These are phyloP conservation scores for Drosophila willistoni DNA, from an alignment of 1,140 invertebrate genomes.

Conservation along the genomic window DNA sequence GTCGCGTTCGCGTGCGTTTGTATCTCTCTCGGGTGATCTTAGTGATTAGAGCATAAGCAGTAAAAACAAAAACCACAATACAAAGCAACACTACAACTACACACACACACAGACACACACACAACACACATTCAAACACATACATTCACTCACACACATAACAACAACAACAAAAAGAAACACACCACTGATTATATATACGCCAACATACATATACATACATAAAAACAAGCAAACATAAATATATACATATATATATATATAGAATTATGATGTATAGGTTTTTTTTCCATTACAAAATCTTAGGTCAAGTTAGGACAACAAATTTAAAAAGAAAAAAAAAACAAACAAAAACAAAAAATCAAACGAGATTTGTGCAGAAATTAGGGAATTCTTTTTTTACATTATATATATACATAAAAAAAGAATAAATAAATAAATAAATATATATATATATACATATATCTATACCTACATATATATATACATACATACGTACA, in stretches of 20 bases:
- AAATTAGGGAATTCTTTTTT: slow-evolving; percentile 27
- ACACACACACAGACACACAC: slow-evolving; percentile 33
- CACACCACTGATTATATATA: slow-evolving; percentile 35
- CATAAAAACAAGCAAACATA: slow-evolving; percentile 34
- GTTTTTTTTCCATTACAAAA: slow-evolving; percentile 20
- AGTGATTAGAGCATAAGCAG: slow-evolving; percentile 79
- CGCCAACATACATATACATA: slow-evolving; percentile 31
- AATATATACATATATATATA: slow-evolving; percentile 36
- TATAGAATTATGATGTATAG: slow-evolving; percentile 57
- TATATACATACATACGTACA: slow-evolving; percentile 4
- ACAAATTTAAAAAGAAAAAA: slow-evolving; percentile 30
- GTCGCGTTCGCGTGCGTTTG: slow-evolving; percentile 83
- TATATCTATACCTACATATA: slow-evolving; percentile 13
- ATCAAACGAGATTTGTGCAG: slow-evolving; percentile 24
- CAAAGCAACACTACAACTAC: slow-evolving; percentile 51
- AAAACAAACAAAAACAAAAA: slow-evolving; percentile 24
- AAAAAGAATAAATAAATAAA: slow-evolving; percentile 24
- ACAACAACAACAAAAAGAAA: neutral
- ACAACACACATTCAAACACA: slow-evolving; percentile 39
- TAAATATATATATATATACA: slow-evolving; percentile 23
- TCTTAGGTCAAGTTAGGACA: slow-evolving; percentile 54
- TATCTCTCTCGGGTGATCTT: slow-evolving; percentile 83
- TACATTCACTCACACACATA: slow-evolving; percentile 32
- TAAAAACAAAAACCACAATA: slow-evolving; percentile 43
- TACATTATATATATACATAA: slow-evolving; percentile 21